A percentile compares a stretch with the other conserved stretches of the same genome.
These are phyloP conservation scores for Vireo altiloquus DNA, from an alignment of 2,113 vertebrate species.

Conservation along the genomic window DNA sequence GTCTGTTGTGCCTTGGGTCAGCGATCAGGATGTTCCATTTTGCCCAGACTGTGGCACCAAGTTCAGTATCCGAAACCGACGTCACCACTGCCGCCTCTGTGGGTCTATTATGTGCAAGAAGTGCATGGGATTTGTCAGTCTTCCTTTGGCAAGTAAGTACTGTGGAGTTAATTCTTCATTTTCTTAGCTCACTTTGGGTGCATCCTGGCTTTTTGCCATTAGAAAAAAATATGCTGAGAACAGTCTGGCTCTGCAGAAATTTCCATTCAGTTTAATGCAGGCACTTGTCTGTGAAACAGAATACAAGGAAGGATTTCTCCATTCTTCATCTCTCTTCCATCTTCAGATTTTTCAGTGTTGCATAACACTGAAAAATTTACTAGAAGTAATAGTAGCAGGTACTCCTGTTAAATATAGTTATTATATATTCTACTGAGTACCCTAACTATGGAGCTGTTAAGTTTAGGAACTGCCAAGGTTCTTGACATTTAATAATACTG, in stretches of 20 bases:
- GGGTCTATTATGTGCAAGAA: constrained; percentile 97
- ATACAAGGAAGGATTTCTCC: neutral
- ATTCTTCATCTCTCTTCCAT: neutral
- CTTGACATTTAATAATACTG: neutral
- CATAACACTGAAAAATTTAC: neutral
- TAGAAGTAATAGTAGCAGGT: neutral
- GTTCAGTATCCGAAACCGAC: constrained; percentile 91
- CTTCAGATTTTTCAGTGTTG: neutral
- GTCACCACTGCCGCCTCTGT: constrained; percentile 96
- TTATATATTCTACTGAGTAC: neutral
- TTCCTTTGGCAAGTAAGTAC: constrained; percentile 87
- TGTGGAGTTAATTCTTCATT: neutral
- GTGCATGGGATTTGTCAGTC: constrained; percentile 89
- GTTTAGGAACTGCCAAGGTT: neutral
- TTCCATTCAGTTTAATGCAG: neutral
- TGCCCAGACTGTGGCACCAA: constrained; percentile 95
- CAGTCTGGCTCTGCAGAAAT: neutral
- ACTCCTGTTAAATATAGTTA: neutral
- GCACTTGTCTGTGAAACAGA: neutral
- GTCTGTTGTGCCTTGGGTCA: constrained; percentile 96
- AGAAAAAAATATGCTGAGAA: neutral
- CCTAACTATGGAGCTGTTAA: neutral
- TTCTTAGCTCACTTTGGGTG: neutral
- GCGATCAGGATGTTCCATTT: constrained; percentile 93
- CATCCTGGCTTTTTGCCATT: neutral